These are phyloP conservation scores for Pantherophis guttatus DNA, from an alignment of 2,113 vertebrate species.

Conservation along the genomic window DNA sequence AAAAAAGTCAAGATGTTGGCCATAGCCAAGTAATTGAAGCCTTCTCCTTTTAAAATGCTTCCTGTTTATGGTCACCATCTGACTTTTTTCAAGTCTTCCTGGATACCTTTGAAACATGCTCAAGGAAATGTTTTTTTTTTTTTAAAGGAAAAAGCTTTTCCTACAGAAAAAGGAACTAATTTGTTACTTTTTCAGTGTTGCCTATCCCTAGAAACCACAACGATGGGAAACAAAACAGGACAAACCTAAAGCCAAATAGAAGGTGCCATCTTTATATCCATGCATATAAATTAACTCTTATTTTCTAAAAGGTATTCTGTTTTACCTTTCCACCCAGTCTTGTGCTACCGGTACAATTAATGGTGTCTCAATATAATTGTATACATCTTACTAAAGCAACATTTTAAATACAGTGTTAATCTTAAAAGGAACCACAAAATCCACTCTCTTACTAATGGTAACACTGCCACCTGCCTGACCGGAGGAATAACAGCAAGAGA, in stretches of 20 bases:
- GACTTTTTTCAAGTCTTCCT: neutral
- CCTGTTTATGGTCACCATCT: neutral
- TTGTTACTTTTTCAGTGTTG: too few relatives aligned
- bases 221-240: neutral
- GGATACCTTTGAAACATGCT: neutral
- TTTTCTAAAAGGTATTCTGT: neutral
- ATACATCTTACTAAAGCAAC: slow-evolving; percentile 11
- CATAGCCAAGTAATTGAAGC: neutral
- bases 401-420: neutral
- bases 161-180: too few relatives aligned
- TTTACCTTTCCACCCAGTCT: neutral
- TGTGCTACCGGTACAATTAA: neutral
- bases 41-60: neutral
- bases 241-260: neutral
- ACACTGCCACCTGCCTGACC: neutral
- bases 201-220: neutral
- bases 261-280: too few relatives aligned
- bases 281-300: neutral
- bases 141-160: neutral
- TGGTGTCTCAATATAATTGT: neutral
- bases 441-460: neutral
- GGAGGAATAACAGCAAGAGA: neutral
- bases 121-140: neutral
- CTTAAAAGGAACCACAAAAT: neutral
- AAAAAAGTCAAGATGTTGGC: neutral